Base-by-base conservation (phyloP, 2,888 invertebrate genomes). In the Exephanes ischioxanthus region DNA sequence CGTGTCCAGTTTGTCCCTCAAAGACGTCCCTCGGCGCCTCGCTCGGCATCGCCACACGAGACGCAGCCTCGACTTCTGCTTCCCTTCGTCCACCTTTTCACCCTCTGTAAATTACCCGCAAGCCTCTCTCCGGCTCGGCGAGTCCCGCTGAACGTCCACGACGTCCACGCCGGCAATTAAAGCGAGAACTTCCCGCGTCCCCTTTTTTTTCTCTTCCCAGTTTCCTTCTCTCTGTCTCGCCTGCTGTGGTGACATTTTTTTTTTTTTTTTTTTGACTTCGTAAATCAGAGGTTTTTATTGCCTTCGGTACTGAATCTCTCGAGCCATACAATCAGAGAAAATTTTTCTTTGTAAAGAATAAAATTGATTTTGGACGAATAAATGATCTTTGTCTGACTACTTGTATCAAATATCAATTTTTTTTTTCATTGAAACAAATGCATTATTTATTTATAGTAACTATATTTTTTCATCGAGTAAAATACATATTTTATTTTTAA, bases 241-340 rank as follows among this genome's bases (percentile, higher is more conserved):
- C 22, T 53, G 51, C 78, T 66, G 81, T 66, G 79, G 66, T 82
- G 82, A 82, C 85, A 82, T 75, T 80, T 63, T 75, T 53, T 80
- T 82, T 85, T 80, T 82, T 85, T 86, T 84, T 84, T 88, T 85
- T 68, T 37, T 84, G 53, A 72, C 83, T 88, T 84, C 90, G 87
- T 90, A 90, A 90, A 89, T 90, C 89, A 89, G 77, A 73, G 80
- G 86, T 37, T 37, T 89, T 86, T 86, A 87, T 78, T 81, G 80
- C 78, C 67, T 67, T 68, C 72, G 63, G 83, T 80, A 79, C 73
- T 76, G 79, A 63, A 72, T 73, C 68, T 68, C 48, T 37, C 37
- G 1, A 7, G 37, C 6, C 37, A 37, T 37, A 37, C 37, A 37
- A 0, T 6, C 7, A 0, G 37, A 37, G 30, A 30, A 30, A 30